Percentiles rank a stretch among this genome's conserved stretches.
Evolutionary conservation across 2,113 vertebrate genomes (phyloP).

Genomic region (Centropristis striata): DNA sequence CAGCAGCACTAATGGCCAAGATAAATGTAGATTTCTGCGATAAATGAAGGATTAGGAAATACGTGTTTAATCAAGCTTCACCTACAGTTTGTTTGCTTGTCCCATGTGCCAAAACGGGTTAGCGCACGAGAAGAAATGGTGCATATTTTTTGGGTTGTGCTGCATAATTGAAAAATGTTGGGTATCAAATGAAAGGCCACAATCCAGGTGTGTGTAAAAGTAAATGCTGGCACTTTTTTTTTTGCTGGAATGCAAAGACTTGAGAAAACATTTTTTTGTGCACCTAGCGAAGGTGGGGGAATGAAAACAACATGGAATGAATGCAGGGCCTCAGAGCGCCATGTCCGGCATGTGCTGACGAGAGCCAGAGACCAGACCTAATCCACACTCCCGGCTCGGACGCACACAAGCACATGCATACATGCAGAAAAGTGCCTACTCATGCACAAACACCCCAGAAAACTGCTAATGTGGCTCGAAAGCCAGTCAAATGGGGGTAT

Average conservation of each 20-base stretch:
- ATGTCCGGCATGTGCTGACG: constrained; percentile 79
- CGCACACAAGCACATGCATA: constrained; percentile 59
- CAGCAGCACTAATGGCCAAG: constrained; percentile 45
- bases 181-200: constrained; percentile 69
- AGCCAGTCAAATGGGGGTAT: not conserved
- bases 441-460: constrained; percentile 51
- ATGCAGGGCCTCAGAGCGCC: constrained; percentile 80
- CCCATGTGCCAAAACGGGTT: constrained; percentile 37
- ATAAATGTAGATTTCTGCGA: constrained; percentile 58
- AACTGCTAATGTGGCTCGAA: constrained; percentile 47
- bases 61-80: constrained; percentile 53
- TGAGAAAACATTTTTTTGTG: constrained; percentile 81
- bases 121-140: constrained; percentile 25
- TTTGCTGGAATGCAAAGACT: constrained; percentile 72
- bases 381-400: constrained; percentile 60
- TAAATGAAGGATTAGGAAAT: constrained; percentile 53
- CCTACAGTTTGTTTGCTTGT: constrained; percentile 51
- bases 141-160: constrained; percentile 35
- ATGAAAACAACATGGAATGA: constrained; percentile 85
- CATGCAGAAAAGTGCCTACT: constrained; percentile 56
- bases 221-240: constrained; percentile 63
- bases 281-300: constrained; percentile 79
- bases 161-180: constrained; percentile 62
- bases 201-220: constrained; percentile 79
- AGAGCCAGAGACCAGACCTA: constrained; percentile 79